Evolutionary conservation across 2,113 vertebrate species (phyloP).

Genomic region (Melanerpes formicivorus): DNA sequence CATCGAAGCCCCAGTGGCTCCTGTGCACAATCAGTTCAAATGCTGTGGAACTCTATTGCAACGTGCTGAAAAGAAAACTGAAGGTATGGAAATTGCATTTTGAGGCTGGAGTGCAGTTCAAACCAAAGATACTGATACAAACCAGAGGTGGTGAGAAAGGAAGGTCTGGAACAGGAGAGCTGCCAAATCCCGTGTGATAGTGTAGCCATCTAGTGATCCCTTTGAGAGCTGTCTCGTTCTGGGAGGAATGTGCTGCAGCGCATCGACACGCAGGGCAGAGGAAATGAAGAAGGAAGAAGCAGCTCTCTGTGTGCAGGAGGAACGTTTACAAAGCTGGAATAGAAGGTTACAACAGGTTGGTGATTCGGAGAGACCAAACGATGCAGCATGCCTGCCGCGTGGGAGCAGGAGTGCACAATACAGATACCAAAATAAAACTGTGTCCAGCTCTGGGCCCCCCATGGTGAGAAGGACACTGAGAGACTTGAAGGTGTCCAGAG

Average conservation of each 20-base stretch:
- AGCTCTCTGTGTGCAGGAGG: not conserved
- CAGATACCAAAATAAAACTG: not conserved
- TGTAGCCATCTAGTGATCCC: slow-evolving; percentile 67
- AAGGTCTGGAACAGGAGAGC: not conserved
- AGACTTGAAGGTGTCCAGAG: too few species aligned
- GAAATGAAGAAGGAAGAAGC: slow-evolving; percentile 6
- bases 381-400: not conserved
- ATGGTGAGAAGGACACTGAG: too few species aligned
- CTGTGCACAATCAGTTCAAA: slow-evolving; percentile 38
- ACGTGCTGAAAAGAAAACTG: slow-evolving; percentile 63
- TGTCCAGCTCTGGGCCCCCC: too few species aligned
- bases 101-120: slow-evolving; percentile 47
- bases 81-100: slow-evolving; percentile 65
- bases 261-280: not conserved
- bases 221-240: not conserved
- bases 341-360: not conserved
- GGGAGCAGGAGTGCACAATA: not conserved
- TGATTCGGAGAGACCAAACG: not conserved
- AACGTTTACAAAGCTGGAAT: slow-evolving; percentile 33
- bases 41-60: slow-evolving; percentile 26
- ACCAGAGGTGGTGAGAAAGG: not conserved
- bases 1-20: slow-evolving; percentile 12
- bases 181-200: slow-evolving; percentile 28
- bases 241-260: not conserved
- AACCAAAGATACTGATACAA: not conserved